Evolutionary conservation across 2,797 vertebrate species (phyloP).

Genomic region (Merluccius polli): DNA sequence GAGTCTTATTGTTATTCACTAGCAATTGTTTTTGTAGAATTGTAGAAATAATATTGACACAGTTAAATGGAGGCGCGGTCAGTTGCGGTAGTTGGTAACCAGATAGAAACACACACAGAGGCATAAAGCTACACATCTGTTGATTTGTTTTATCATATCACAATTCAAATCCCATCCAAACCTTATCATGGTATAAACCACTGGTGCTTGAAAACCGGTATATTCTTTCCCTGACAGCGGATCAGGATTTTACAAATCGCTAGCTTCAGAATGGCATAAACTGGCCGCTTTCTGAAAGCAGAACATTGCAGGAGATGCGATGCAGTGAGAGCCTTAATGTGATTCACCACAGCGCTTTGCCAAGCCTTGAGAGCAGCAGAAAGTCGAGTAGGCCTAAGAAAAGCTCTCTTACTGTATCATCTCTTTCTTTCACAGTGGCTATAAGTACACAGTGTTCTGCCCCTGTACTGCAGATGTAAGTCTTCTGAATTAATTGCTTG

Average conservation of each 20-base stretch:
- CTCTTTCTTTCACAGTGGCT: not conserved
- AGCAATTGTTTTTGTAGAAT: no score
- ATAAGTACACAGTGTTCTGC: not conserved
- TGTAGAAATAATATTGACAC: no score
- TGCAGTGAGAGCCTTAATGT: constrained; percentile 60
- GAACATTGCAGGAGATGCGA: constrained; percentile 48
- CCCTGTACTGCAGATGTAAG: not conserved
- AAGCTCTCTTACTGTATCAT: not conserved
- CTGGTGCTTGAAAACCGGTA: constrained; percentile 43
- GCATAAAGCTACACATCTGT: constrained; percentile 2
- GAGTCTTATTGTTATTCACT: no score
- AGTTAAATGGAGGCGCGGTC: not conserved
- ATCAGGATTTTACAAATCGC: constrained; percentile 59
- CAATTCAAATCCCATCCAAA: constrained; percentile 58
- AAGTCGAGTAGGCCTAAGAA: not conserved
- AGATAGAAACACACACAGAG: not conserved
- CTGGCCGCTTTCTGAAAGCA: constrained; percentile 50
- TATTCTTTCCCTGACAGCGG: constrained; percentile 45
- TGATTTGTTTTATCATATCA: not conserved
- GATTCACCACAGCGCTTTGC: constrained; percentile 68
- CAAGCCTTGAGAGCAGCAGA: constrained; percentile 53
- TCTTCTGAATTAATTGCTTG: not conserved
- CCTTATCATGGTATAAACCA: constrained; percentile 51
- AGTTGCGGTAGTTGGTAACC: not conserved
- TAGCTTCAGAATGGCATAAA: constrained; percentile 52